A percentile compares a stretch with the other conserved stretches of the same genome.
Evolutionary conservation across 2,888 invertebrate species (phyloP).

Genomic region (Drosophila meridionalis): DNA sequence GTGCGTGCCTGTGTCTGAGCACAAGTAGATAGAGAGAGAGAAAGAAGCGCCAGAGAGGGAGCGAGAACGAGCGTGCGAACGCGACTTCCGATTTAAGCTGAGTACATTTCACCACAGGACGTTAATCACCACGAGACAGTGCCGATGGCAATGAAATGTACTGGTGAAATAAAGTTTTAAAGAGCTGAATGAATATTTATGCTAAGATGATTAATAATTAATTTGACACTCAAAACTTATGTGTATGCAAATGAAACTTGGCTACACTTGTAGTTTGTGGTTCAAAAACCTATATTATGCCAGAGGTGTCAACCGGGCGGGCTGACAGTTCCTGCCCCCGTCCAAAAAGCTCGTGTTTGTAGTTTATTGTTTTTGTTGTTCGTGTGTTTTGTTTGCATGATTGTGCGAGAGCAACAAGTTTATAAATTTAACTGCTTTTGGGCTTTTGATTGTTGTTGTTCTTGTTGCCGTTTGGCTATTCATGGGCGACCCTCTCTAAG

Average conservation of each 20-base stretch:
- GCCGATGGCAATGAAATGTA: neutral
- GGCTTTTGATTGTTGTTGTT: slow-evolving; percentile 31
- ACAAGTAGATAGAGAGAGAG: neutral
- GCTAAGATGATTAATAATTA: neutral
- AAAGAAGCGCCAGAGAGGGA: neutral
- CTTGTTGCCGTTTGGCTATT: slow-evolving; percentile 49
- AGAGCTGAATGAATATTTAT: neutral
- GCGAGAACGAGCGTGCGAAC: slow-evolving; percentile 3
- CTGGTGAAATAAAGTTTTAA: neutral
- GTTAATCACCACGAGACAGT: slow-evolving; percentile 20
- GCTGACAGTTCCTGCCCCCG: neutral
- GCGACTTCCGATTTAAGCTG: slow-evolving; percentile 38
- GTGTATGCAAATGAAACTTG: neutral
- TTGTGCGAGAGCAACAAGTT: slow-evolving; percentile 60
- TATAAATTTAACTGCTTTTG: slow-evolving; percentile 42
- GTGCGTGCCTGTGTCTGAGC: slow-evolving; percentile 27
- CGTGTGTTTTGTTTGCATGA: slow-evolving; percentile 5
- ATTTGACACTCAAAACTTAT: neutral
- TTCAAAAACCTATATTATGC: slow-evolving; percentile 1
- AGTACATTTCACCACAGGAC: slow-evolving; percentile 45
- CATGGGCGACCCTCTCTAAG: slow-evolving; percentile 50
- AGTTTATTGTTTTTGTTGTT: slow-evolving; percentile 28
- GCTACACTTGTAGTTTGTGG: neutral
- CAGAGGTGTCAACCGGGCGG: slow-evolving; percentile 1
- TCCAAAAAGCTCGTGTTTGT: slow-evolving; percentile 18